phyloP scores from a whole-genome alignment of 1,140 invertebrate genomes.

The Palaemon carinicauda region DNA sequence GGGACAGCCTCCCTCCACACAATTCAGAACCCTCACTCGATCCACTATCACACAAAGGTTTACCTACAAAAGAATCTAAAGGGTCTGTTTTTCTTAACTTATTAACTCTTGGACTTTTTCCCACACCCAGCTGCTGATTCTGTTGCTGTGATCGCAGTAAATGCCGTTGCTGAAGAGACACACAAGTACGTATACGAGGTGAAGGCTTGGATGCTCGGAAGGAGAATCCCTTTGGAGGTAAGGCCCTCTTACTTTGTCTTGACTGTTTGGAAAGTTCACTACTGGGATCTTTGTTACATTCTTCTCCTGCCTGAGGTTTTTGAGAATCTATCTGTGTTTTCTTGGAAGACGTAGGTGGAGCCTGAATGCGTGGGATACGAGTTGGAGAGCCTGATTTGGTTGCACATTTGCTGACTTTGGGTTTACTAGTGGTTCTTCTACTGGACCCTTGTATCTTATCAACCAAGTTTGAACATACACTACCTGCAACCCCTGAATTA shows the following conservation, averaged over 20 bases:
- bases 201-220: constrained; percentile 32
- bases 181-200: constrained; percentile 16
- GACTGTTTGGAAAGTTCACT: constrained; percentile 13
- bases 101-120: constrained; percentile 36
- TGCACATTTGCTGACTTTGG: no score
- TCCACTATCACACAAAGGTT: constrained; percentile 50
- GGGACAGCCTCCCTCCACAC: constrained; percentile 42
- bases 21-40: constrained; percentile 47
- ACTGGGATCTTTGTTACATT: constrained; percentile 12
- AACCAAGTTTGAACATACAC: background rate
- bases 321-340: constrained; percentile 35
- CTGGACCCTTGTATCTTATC: constrained; percentile 19
- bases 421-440: background rate
- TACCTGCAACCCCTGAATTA: background rate
- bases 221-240: constrained; percentile 44
- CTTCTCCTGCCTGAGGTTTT: constrained; percentile 20
- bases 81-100: constrained; percentile 38
- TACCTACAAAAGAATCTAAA: constrained; percentile 40
- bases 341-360: constrained; percentile 38
- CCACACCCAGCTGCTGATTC: constrained; percentile 3
- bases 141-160: constrained; percentile 25
- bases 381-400: constrained; percentile 37
- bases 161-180: background rate
- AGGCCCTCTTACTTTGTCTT: constrained; percentile 38
- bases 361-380: constrained; percentile 51